These are phyloP conservation scores for Lobophora halterata DNA, from an alignment of 2,888 invertebrate species.

Conservation along the genomic window DNA sequence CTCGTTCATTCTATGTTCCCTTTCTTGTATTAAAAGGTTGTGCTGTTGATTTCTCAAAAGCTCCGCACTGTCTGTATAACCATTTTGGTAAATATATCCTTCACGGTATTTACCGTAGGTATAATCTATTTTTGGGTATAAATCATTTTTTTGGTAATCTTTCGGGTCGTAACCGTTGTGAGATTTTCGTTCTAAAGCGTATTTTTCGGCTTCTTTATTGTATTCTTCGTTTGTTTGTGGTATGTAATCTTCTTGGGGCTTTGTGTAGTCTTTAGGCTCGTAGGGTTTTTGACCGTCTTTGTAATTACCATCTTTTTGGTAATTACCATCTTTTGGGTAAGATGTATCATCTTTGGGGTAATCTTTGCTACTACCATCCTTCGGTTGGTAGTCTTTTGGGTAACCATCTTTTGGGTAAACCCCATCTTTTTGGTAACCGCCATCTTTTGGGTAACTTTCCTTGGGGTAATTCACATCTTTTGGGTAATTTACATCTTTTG, in stretches of 20 bases:
- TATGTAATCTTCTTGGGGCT: slow-evolving; percentile 56
- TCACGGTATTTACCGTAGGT: slow-evolving; percentile 41
- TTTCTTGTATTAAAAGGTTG: slow-evolving; percentile 59
- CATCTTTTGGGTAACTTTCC: slow-evolving; percentile 4
- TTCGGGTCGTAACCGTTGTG: slow-evolving; percentile 52
- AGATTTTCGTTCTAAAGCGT: slow-evolving; percentile 61
- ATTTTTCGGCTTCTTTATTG: slow-evolving; percentile 69
- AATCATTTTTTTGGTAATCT: slow-evolving; percentile 41
- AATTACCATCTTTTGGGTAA: slow-evolving; percentile 5
- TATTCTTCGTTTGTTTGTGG: slow-evolving; percentile 71
- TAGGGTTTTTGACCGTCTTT: slow-evolving; percentile 24
- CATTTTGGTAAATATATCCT: slow-evolving; percentile 34
- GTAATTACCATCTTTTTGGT: slow-evolving; percentile 10
- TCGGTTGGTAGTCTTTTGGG: not conserved
- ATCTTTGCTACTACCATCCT: not conserved
- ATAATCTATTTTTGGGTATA: slow-evolving; percentile 45
- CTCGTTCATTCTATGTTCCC: slow-evolving; percentile 55
- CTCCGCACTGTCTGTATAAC: slow-evolving; percentile 54
- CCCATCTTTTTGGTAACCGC: slow-evolving; percentile 6
- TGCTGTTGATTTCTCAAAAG: slow-evolving; percentile 64
- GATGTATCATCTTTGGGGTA: slow-evolving; percentile 8
- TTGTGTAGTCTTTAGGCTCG: slow-evolving; percentile 62
- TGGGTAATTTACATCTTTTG: slow-evolving; percentile 1
- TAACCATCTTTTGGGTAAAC: slow-evolving; percentile 8
- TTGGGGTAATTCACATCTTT: slow-evolving; percentile 11